A percentile compares a stretch with the other conserved stretches of the same genome.
Evolutionary conservation across 2,797 vertebrate genomes (phyloP).

Genomic region (Sebastes kiyomatsui): DNA sequence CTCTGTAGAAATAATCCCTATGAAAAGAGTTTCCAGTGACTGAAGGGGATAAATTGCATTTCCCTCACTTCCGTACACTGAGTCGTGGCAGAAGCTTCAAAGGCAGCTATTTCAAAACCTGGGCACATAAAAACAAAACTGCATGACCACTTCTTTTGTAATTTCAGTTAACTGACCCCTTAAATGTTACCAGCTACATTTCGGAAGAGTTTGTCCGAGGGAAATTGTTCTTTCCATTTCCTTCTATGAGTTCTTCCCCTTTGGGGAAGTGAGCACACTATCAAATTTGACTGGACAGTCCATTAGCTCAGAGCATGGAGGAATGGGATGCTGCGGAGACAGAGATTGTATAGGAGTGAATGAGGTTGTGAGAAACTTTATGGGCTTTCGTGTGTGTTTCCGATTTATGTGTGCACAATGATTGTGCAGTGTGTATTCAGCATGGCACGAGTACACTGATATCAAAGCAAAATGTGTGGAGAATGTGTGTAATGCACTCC

Average conservation of each 20-base stretch:
- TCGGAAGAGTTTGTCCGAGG: not conserved
- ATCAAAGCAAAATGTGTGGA: constrained; percentile 19
- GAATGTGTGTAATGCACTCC: not conserved
- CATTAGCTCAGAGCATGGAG: constrained; percentile 41
- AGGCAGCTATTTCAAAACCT: not conserved
- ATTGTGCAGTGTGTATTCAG: constrained; percentile 4
- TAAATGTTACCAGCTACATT: constrained; percentile 1
- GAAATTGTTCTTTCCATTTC: constrained; percentile 13
- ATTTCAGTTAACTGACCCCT: constrained; percentile 8
- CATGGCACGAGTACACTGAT: not conserved
- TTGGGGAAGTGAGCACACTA: not conserved
- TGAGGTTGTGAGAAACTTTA: constrained; percentile 17
- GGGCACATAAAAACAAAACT: not conserved
- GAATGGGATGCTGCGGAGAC: constrained; percentile 25
- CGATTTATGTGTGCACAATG: not conserved
- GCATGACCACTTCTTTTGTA: not conserved
- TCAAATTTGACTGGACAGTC: constrained; percentile 52
- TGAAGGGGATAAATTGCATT: not conserved
- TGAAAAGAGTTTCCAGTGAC: not conserved
- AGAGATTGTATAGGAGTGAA: constrained; percentile 40
- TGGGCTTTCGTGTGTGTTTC: not conserved
- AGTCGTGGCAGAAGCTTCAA: not conserved
- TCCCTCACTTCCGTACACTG: not conserved
- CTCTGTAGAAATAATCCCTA: not conserved
- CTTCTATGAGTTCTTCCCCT: constrained; percentile 1